Percentiles rank a stretch among this genome's conserved stretches.
These are phyloP conservation scores for Plemyria rubiginata DNA, from an alignment of 2,888 invertebrate genomes.

Conservation along the genomic window DNA sequence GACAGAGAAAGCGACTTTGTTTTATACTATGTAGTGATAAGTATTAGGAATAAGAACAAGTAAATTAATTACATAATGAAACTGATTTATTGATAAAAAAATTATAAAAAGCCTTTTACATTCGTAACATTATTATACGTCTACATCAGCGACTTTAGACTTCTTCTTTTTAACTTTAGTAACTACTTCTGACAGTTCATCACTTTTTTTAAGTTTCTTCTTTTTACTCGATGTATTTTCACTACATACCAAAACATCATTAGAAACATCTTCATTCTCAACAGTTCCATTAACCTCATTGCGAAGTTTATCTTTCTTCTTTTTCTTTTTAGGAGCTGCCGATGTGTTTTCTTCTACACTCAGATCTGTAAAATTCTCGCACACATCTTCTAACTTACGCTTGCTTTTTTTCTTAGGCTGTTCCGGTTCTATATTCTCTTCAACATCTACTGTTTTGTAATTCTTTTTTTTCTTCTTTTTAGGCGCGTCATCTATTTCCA, in stretches of 20 bases:
- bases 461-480: conserved; percentile 41
- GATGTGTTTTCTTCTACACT: conserved; percentile 15
- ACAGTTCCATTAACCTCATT: conserved; percentile 16
- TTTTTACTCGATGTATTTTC: conserved; percentile 26
- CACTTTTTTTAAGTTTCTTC: conserved; percentile 17
- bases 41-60: background rate
- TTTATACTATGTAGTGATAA: too few relatives aligned
- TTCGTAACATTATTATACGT: background rate
- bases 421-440: conserved; percentile 7
- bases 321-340: conserved; percentile 49
- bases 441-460: conserved; percentile 20
- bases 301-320: conserved; percentile 46
- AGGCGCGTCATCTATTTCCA: conserved; percentile 15
- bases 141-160: background rate
- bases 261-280: conserved; percentile 7
- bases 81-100: conserved; percentile 15
- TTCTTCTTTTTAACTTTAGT: conserved; percentile 17
- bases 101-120: background rate
- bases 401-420: conserved; percentile 50
- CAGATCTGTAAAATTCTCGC: conserved; percentile 10
- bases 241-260: conserved; percentile 13
- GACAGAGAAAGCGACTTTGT: too few relatives aligned
- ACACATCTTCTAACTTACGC: conserved; percentile 22
- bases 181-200: conserved; percentile 2
- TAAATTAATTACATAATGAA: background rate